Evolutionary conservation across 2,888 invertebrate genomes (phyloP).

Genomic region (Dolomedes plantarius): DNA sequence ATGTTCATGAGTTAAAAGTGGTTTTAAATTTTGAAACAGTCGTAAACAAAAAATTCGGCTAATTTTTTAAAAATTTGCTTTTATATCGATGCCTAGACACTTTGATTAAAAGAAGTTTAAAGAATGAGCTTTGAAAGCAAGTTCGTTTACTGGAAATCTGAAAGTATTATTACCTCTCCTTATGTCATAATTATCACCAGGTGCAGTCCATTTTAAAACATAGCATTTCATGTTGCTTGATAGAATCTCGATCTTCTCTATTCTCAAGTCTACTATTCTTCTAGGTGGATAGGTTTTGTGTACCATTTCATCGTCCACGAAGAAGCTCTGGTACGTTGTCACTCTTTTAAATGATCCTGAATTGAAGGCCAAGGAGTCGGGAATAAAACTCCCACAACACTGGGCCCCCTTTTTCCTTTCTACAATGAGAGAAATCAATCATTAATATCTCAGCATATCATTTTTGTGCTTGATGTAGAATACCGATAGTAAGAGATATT

Average conservation of each 20-base stretch:
- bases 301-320: background rate
- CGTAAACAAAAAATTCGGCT: too few species aligned
- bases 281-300: constrained; percentile 34
- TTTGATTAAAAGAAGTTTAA: too few species aligned
- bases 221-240: constrained; percentile 15
- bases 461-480: too few species aligned
- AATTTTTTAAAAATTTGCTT: too few species aligned
- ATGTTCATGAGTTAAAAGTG: too few species aligned
- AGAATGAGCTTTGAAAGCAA: too few species aligned
- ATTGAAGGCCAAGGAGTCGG: background rate
- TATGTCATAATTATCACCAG: constrained; percentile 56
- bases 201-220: constrained; percentile 59
- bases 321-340: constrained; percentile 41
- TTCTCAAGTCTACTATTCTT: constrained; percentile 46
- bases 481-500: too few species aligned
- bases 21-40: too few species aligned
- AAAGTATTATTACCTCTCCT: constrained; percentile 58
- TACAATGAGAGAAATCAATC: too few species aligned
- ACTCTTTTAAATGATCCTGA: constrained; percentile 27
- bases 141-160: too few species aligned
- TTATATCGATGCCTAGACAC: too few species aligned
- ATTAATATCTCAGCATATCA: too few species aligned
- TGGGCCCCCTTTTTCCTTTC: background rate
- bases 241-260: constrained; percentile 2
- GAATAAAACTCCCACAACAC: constrained; percentile 57